phyloP scores from a whole-genome alignment of 2,113 vertebrate genomes.

The Microcebus tavaratra region DNA sequence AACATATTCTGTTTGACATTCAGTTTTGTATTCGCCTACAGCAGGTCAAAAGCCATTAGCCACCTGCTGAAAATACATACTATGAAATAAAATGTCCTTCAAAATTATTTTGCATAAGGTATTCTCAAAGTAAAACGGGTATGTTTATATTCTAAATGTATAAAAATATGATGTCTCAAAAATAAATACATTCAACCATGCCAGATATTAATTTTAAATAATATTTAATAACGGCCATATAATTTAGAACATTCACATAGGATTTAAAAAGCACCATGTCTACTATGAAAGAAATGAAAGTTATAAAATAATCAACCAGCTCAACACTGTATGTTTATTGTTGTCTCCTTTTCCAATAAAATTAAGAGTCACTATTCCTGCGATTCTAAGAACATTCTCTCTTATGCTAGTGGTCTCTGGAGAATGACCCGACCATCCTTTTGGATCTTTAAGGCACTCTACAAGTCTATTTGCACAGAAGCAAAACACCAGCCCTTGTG shows the following conservation, averaged over 20 bases:
- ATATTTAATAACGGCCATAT: conserved; percentile 20
- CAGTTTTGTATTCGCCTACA: neutral
- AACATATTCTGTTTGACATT: conserved; percentile 53
- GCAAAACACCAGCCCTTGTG: neutral
- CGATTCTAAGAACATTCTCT: neutral
- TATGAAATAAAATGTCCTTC: conserved; percentile 58
- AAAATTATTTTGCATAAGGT: conserved; percentile 36
- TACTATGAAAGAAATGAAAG: neutral
- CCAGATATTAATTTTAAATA: conserved; percentile 21
- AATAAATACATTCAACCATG: neutral
- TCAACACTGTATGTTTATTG: neutral
- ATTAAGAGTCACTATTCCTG: neutral
- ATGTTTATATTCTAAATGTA: neutral
- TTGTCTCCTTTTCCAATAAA: neutral
- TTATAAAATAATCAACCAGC: neutral
- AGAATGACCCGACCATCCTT: neutral
- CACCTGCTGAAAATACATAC: conserved; percentile 62
- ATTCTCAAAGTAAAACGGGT: conserved; percentile 40
- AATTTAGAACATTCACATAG: neutral
- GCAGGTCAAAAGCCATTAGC: conserved; percentile 69
- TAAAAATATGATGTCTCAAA: conserved; percentile 19
- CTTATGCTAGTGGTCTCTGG: neutral
- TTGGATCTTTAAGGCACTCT: neutral
- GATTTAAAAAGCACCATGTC: neutral
- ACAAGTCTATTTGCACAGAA: neutral